phyloP scores from a whole-genome alignment of 2,888 invertebrate genomes.

The Leistus spinibarbis region DNA sequence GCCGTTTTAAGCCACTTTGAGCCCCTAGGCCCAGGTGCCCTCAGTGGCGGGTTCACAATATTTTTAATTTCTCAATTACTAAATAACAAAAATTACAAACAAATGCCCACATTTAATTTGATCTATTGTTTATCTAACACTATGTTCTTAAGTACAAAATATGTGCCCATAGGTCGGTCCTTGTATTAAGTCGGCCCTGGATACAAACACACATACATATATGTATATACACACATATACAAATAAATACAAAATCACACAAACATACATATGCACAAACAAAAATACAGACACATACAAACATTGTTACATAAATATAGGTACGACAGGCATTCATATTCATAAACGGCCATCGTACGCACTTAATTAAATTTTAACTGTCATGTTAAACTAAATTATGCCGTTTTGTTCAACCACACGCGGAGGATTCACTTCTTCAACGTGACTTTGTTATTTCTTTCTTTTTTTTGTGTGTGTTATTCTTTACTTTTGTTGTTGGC shows the following conservation, averaged over 20 bases:
- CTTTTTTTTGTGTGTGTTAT: background rate
- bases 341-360: constrained; percentile 50
- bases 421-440: constrained; percentile 42
- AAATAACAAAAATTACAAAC: too few species aligned
- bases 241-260: background rate
- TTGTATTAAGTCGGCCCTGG: too few species aligned
- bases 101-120: too few species aligned
- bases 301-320: background rate
- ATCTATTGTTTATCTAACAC: too few species aligned
- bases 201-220: too few species aligned
- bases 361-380: constrained; percentile 57
- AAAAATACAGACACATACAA: background rate
- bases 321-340: constrained; percentile 50
- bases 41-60: too few species aligned
- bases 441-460: constrained; percentile 35
- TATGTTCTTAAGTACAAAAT: too few species aligned
- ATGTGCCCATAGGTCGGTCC: too few species aligned
- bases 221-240: too few species aligned
- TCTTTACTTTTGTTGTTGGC: background rate
- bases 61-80: too few species aligned
- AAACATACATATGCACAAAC: constrained; percentile 13
- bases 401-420: constrained; percentile 47
- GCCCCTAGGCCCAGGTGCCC: too few species aligned
- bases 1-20: too few species aligned
- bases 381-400: constrained; percentile 55